Conservation (phyloP, 2,797 vertebrate genomes). For the Mus spretus region DNA sequence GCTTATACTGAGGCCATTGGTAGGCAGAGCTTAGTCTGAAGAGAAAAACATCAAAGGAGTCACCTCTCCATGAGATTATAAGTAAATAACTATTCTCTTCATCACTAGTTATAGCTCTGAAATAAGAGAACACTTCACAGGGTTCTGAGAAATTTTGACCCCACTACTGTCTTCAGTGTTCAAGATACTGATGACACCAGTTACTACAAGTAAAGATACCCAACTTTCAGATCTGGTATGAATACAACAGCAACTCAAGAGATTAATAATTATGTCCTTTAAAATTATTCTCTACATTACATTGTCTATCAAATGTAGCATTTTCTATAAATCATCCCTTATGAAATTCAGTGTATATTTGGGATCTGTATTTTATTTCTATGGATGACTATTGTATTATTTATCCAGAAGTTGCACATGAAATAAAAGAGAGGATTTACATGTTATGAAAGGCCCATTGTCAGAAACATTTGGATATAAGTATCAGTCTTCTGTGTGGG, state of each 20-base stretch:
- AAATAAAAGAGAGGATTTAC: not conserved
- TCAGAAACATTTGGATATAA: not conserved
- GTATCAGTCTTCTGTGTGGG: not conserved
- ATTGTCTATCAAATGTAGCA: not conserved
- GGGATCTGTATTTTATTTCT: not conserved
- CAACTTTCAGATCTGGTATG: slow-evolving; percentile 1
- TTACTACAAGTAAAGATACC: not conserved
- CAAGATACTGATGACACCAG: not conserved
- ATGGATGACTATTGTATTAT: not conserved
- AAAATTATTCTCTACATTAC: slow-evolving; percentile 16
- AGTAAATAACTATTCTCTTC: not conserved
- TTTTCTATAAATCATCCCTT: slow-evolving; percentile 39
- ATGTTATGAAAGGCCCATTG: not conserved
- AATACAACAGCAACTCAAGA: slow-evolving; percentile 9
- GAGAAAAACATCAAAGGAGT: not conserved
- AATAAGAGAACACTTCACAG: not conserved
- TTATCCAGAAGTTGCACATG: not conserved
- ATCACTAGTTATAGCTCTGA: not conserved
- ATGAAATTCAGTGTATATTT: not conserved
- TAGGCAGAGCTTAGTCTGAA: not conserved
- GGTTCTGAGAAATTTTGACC: not conserved
- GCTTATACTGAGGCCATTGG: not conserved
- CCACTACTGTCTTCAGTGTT: not conserved
- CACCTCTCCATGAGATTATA: not conserved
- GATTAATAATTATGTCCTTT: not conserved